phyloP scores from a whole-genome alignment of 2,888 invertebrate species.

The Acronicta alni region DNA sequence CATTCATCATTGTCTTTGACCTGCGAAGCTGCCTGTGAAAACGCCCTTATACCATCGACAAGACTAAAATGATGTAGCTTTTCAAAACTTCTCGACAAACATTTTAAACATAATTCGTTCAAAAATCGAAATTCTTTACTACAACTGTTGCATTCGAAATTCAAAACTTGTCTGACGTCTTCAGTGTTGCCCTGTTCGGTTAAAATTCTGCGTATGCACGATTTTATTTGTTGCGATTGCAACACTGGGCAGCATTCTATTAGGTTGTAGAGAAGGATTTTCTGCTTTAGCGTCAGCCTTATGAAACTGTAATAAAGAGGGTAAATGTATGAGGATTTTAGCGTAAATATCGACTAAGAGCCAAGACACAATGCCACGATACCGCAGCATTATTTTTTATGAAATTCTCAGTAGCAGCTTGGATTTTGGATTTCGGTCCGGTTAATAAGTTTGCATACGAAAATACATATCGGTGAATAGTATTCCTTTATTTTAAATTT shows the following conservation, averaged over 20 bases:
- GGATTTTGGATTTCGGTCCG: no score
- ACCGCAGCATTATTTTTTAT: no score
- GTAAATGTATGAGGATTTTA: no score
- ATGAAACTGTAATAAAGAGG: conserved; percentile 71
- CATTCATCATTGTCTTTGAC: conserved; percentile 79
- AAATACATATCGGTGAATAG: no score
- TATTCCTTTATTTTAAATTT: no score
- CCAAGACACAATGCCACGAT: no score
- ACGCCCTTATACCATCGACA: conserved; percentile 80
- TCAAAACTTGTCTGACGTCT: conserved; percentile 64
- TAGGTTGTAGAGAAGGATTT: conserved; percentile 79
- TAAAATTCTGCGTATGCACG: conserved; percentile 77
- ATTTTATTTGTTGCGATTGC: conserved; percentile 75
- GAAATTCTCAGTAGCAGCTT: no score
- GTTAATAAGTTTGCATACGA: no score
- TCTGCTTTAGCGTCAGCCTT: conserved; percentile 76
- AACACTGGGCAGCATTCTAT: conserved; percentile 72
- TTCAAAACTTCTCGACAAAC: conserved; percentile 77
- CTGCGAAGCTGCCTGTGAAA: conserved; percentile 74
- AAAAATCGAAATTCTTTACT: conserved; percentile 68
- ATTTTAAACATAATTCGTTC: conserved; percentile 77
- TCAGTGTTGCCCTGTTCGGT: conserved; percentile 77
- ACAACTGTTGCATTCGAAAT: conserved; percentile 69
- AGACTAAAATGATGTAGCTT: conserved; percentile 74
- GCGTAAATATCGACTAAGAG: no score